These are phyloP conservation scores for Tarsius wallacei DNA, from an alignment of 2,797 vertebrate species.

Conservation along the genomic window DNA sequence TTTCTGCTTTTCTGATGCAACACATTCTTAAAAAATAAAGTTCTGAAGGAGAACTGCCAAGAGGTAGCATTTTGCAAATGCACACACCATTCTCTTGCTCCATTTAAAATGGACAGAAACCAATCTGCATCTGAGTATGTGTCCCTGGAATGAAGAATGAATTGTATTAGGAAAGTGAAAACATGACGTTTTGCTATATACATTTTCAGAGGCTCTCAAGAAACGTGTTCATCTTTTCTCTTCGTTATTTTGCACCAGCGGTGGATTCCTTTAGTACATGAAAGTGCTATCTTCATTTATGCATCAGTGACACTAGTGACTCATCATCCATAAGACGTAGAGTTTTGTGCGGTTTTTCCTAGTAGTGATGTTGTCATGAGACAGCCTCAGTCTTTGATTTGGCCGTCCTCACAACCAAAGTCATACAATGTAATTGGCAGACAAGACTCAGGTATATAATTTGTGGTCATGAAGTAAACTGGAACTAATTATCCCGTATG, in stretches of 20 bases:
- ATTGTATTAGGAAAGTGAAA: neutral
- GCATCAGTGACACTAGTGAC: neutral
- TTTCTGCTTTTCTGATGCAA: constrained; percentile 18
- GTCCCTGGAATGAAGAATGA: neutral
- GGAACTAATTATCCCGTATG: constrained; percentile 42
- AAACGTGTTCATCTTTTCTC: neutral
- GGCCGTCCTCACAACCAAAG: constrained; percentile 53
- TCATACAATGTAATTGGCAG: constrained; percentile 69
- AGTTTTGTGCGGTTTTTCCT: constrained; percentile 25
- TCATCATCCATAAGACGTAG: neutral
- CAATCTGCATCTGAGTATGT: neutral
- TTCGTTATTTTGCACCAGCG: neutral
- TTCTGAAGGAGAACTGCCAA: neutral
- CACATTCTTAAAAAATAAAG: neutral
- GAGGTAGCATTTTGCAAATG: neutral
- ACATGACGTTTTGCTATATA: neutral
- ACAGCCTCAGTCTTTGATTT: constrained; percentile 44
- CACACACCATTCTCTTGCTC: neutral
- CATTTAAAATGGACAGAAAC: neutral
- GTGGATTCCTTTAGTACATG: neutral
- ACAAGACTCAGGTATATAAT: constrained; percentile 71
- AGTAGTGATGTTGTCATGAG: constrained; percentile 26
- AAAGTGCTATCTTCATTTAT: neutral
- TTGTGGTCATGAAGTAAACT: constrained; percentile 75
- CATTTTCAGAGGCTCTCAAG: neutral